A percentile compares a stretch with the other conserved stretches of the same genome.
These are phyloP conservation scores for Acronicta alni DNA, from an alignment of 2,888 invertebrate genomes.

Conservation along the genomic window DNA sequence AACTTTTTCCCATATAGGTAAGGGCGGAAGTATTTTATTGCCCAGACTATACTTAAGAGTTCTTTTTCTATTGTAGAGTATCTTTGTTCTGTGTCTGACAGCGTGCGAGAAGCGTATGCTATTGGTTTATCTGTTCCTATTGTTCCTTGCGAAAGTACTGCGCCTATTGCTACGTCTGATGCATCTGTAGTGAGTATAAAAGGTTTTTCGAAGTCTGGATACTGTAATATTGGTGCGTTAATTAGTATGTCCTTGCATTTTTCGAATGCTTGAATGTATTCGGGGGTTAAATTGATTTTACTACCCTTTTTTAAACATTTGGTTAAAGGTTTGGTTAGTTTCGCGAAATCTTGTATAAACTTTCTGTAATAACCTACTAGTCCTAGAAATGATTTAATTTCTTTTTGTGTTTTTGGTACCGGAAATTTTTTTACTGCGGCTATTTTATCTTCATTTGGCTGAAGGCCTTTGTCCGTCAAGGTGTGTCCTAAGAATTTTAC, in stretches of 20 bases:
- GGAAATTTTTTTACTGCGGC: conserved; percentile 51
- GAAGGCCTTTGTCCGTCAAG: conserved; percentile 47
- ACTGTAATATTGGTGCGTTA: conserved; percentile 64
- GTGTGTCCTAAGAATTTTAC: conserved; percentile 39
- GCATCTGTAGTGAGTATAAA: conserved; percentile 59
- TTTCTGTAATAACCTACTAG: conserved; percentile 54
- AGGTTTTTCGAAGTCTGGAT: conserved; percentile 64
- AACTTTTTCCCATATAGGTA: conserved; percentile 69
- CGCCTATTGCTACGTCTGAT: conserved; percentile 56
- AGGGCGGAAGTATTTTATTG: conserved; percentile 65
- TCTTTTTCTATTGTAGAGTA: conserved; percentile 67
- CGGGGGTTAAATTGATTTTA: conserved; percentile 25
- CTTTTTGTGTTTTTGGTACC: conserved; percentile 49
- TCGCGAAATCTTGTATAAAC: conserved; percentile 55
- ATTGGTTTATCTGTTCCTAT: conserved; percentile 56
- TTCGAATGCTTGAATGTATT: conserved; percentile 47
- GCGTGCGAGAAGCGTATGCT: conserved; percentile 53
- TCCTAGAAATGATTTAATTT: conserved; percentile 57
- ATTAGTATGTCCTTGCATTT: conserved; percentile 60
- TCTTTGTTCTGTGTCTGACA: conserved; percentile 51
- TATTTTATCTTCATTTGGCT: conserved; percentile 59
- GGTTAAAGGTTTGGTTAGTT: conserved; percentile 55
- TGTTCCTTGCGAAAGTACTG: conserved; percentile 57
- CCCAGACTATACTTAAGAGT: conserved; percentile 66
- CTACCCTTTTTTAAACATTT: conserved; percentile 50